Evolutionary conservation across 1,140 invertebrate genomes (phyloP).

Genomic region (Macrosteles quadrilineatus): DNA sequence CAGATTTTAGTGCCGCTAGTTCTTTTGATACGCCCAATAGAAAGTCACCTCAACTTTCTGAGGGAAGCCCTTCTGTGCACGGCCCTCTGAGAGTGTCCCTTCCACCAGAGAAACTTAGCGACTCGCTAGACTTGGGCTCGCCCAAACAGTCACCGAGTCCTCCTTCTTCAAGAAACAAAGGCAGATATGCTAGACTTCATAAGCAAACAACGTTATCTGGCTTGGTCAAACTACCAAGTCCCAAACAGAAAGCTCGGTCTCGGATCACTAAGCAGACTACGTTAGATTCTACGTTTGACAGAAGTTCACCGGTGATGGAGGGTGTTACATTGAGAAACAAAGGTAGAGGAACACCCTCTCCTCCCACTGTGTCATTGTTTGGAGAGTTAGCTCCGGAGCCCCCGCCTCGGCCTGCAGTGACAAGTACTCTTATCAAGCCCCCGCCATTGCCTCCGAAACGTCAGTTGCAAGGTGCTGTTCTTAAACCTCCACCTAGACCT

Average conservation of each 20-base stretch:
- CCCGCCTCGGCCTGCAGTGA: slow-evolving; percentile 64
- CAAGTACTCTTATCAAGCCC: slow-evolving; percentile 61
- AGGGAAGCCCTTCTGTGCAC: slow-evolving; percentile 44
- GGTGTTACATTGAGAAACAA: slow-evolving; percentile 37
- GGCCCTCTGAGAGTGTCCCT: slow-evolving; percentile 66
- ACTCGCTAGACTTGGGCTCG: slow-evolving; percentile 12
- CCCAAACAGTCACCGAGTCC: slow-evolving; percentile 36
- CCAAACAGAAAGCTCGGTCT: slow-evolving; percentile 49
- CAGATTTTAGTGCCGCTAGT: background rate
- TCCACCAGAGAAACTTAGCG: slow-evolving; percentile 59
- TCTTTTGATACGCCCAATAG: slow-evolving; percentile 20
- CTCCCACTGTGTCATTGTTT: slow-evolving; percentile 25
- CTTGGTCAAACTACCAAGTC: slow-evolving; percentile 49
- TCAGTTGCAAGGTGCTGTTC: slow-evolving; percentile 50
- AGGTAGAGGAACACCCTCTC: slow-evolving; percentile 34
- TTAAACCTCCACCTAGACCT: slow-evolving; percentile 65
- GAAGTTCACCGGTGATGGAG: slow-evolving; percentile 40
- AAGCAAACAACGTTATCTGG: slow-evolving; percentile 38
- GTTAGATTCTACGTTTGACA: slow-evolving; percentile 36
- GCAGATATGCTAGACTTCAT: slow-evolving; percentile 34
- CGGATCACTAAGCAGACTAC: slow-evolving; percentile 40
- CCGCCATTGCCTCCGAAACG: slow-evolving; percentile 86
- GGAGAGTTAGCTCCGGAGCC: slow-evolving; percentile 65
- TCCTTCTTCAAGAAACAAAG: slow-evolving; percentile 37
- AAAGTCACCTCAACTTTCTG: slow-evolving; percentile 25